Base-by-base conservation (phyloP, 2,113 vertebrate species). In the Oncorhynchus masou region DNA sequence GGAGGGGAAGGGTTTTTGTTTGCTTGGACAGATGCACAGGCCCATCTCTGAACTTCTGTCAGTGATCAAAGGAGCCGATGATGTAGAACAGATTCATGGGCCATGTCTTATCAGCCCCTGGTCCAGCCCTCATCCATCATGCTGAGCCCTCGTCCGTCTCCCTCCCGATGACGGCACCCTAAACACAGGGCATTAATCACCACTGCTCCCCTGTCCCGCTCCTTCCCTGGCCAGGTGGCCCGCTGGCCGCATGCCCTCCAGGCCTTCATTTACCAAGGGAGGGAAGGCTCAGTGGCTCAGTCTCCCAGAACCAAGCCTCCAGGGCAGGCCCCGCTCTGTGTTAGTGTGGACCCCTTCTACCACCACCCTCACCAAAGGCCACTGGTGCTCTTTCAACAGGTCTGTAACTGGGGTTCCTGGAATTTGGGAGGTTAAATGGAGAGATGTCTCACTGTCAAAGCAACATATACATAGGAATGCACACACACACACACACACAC, bases 131-230 rank as follows among this genome's bases (percentile, higher is more conserved):
- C 95, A 96, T 96, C 94, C 90, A 96, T 98, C 96, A 97, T 92
- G 88, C 90, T 86, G 80, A 88, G 91, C 91, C 90, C 94, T 93
- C 91, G 90, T 93, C 93, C 93, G 87, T 95, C 94, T 94, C 94
- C 91, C 92, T 92, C 92, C 51, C 88, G 91, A 94, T 94, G 95
- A 95, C 89, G 93, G 93, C 90, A 93, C 94, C 94, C 93, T 93
- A 96, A 97, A 96, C 95, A 95, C 94, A 92, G 93, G 92, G 94
- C 96, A 97, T 98, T 96, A 96, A 97, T 98, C 96, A 97, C 90
- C 82, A 84, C 90, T 51, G 68, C 82, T 27, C 51, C 83, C 85
- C 27, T 88, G 88, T 94, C 93, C 86, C 66, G 68, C 85, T 39
- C 82, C 85, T 25, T 88, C 89, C 94, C 93, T 86, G 91, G 90